Evolutionary conservation across 2,888 invertebrate species (phyloP), one percentile per base, ranked within the genome.

Genomic region (Sussaba pulchella): DNA sequence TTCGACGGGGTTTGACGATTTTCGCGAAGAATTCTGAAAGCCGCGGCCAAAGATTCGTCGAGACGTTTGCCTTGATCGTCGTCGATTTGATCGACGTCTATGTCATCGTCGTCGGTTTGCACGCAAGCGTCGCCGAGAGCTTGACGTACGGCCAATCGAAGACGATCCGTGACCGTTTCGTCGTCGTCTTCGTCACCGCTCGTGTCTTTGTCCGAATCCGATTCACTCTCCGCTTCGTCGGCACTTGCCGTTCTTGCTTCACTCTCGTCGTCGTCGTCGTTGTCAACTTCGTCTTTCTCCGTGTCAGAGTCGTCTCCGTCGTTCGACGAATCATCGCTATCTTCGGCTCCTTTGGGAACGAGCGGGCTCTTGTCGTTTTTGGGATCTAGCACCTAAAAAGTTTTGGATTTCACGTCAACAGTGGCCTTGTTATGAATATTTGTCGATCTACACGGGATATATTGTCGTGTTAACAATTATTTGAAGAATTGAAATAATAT

Each of bases 11-110:
- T 74, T 19, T 87, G 89, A 0, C 91, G 88, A 84, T 87, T 92
- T 61, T 91, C 91, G 4, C 89, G 88, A 0, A 94, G 94, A 86
- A 94, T 94, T 89, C 94, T 95, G 88, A 97, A 97, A 0, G 96
- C 97, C 71, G 95, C 95, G 0, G 96, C 95, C 75, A 97, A 92
- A 0, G 96, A 96, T 82, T 94, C 94, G 86, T 97, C 96, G 0
- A 96, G 91, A 88, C 94, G 94, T 78, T 94, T 94, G 10, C 96
- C 97, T 90, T 97, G 96, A 81, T 95, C 95, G 86, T 97, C 97
- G 83, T 94, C 94, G 87, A 97, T 94, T 87, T 96, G 94, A 88
- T 96, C 96, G 1, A 96, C 94, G 88, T 97, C 96, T 36, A 96
- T 92, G 81, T 96, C 96, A 85, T 95, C 95, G 54, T 94, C 93